Evolutionary conservation across 2,888 invertebrate species (phyloP).

Genomic region (Tinea semifulvella): DNA sequence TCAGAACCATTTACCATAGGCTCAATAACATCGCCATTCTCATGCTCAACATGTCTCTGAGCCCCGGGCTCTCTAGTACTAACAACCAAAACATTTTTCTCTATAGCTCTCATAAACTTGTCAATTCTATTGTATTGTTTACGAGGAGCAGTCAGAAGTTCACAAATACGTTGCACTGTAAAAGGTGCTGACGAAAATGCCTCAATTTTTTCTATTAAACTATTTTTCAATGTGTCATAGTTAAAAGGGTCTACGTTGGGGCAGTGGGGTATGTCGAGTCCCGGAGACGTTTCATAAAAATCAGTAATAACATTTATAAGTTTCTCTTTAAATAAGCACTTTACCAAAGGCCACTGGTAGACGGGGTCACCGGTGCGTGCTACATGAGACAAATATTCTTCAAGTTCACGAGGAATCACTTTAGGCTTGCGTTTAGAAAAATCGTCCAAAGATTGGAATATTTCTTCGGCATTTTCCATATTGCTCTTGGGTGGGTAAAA

Average conservation of each 20-base stretch:
- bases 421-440: slow-evolving; percentile 79
- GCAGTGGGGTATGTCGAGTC: slow-evolving; percentile 82
- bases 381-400: slow-evolving; percentile 88
- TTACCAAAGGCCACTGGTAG: slow-evolving; percentile 90
- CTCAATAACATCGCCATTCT: slow-evolving; percentile 72
- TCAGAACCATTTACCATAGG: slow-evolving; percentile 70
- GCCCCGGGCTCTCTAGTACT: slow-evolving; percentile 76
- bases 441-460: slow-evolving; percentile 83
- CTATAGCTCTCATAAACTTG: slow-evolving; percentile 96
- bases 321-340: slow-evolving; percentile 88
- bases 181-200: slow-evolving; percentile 92
- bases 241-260: slow-evolving; percentile 93
- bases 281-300: slow-evolving; percentile 83
- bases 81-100: slow-evolving; percentile 92
- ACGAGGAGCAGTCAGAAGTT: slow-evolving; percentile 88
- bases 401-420: slow-evolving; percentile 87
- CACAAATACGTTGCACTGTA: slow-evolving; percentile 95
- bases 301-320: slow-evolving; percentile 86
- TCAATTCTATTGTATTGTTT: slow-evolving; percentile 96
- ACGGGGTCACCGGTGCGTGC: slow-evolving; percentile 95
- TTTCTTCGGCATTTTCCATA: slow-evolving; percentile 89
- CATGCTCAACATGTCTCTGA: slow-evolving; percentile 67
- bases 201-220: slow-evolving; percentile 82
- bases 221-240: slow-evolving; percentile 88
- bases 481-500: neutral